Percentiles rank a stretch among this genome's conserved stretches.
These are phyloP conservation scores for Brachyistius frenatus DNA, from an alignment of 2,113 vertebrate species.

Conservation along the genomic window DNA sequence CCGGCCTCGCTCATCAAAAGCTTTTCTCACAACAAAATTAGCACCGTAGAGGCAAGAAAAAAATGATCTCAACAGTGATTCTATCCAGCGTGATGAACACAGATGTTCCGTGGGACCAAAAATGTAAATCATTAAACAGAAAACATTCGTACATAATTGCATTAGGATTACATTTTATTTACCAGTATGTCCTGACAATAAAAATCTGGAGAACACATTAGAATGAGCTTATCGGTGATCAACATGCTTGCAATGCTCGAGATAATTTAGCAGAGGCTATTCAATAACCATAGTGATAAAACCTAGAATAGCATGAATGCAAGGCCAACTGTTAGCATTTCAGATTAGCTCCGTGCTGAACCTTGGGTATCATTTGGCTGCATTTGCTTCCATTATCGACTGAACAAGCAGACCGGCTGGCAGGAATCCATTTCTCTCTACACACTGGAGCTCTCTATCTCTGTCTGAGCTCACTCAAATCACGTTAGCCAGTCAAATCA, in stretches of 20 bases:
- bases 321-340: conserved; percentile 66
- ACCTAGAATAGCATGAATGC: conserved; percentile 47
- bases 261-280: conserved; percentile 52
- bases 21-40: conserved; percentile 56
- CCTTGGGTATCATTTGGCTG: conserved; percentile 65
- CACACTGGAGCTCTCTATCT: conserved; percentile 58
- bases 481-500: conserved; percentile 79
- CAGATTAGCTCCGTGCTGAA: conserved; percentile 69
- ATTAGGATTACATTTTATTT: conserved; percentile 21
- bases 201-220: conserved; percentile 13
- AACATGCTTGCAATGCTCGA: conserved; percentile 32
- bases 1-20: conserved; percentile 28
- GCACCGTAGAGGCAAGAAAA: conserved; percentile 3
- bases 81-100: conserved; percentile 7
- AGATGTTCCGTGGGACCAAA: conserved; percentile 5
- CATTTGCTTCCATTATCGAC: conserved; percentile 75
- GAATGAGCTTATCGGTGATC: conserved; percentile 26
- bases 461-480: conserved; percentile 72
- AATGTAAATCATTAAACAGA: conserved; percentile 22
- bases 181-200: conserved; percentile 14
- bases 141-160: conserved; percentile 4
- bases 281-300: conserved; percentile 68
- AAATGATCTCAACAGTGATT: conserved; percentile 22
- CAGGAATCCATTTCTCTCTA: conserved; percentile 67
- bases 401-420: conserved; percentile 69